These are phyloP conservation scores for Nycticorax nycticorax DNA, from an alignment of 2,113 vertebrate genomes.

Conservation along the genomic window DNA sequence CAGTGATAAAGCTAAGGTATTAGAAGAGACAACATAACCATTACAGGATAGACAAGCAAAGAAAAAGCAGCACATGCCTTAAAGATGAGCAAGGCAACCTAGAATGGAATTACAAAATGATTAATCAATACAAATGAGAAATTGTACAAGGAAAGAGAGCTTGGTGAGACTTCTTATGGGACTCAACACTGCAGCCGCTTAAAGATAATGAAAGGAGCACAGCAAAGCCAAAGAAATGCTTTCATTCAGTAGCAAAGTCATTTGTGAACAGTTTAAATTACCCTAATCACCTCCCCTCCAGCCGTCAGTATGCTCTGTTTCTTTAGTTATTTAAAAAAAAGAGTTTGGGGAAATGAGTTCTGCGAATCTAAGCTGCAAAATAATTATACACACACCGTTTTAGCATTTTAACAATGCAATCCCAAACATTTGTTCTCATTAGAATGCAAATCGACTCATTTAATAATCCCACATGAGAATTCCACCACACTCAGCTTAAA, in stretches of 20 bases:
- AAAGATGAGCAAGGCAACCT: constrained; percentile 85
- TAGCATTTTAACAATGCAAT: constrained; percentile 94
- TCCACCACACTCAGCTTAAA: constrained; percentile 81
- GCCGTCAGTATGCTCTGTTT: constrained; percentile 77
- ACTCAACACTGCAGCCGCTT: constrained; percentile 68
- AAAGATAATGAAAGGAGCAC: constrained; percentile 80
- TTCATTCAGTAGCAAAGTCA: constrained; percentile 80
- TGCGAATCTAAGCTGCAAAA: constrained; percentile 85
- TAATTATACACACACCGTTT: constrained; percentile 87
- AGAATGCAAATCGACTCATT: constrained; percentile 89
- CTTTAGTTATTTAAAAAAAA: constrained; percentile 81
- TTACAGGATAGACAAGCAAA: constrained; percentile 83
- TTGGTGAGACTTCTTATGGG: constrained; percentile 77
- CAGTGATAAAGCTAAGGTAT: constrained; percentile 81
- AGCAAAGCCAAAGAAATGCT: constrained; percentile 78
- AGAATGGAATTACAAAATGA: constrained; percentile 87
- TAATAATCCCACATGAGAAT: constrained; percentile 90
- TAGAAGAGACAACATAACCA: constrained; percentile 76
- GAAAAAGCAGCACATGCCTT: constrained; percentile 80
- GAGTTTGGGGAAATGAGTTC: constrained; percentile 85
- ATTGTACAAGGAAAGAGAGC: constrained; percentile 77
- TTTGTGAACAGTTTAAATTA: constrained; percentile 85
- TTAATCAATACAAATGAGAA: constrained; percentile 90
- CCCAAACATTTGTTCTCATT: constrained; percentile 90
- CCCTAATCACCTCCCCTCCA: constrained; percentile 84